Conservation (phyloP, 2,113 vertebrate species). For the Nyctibius bracteatus region DNA sequence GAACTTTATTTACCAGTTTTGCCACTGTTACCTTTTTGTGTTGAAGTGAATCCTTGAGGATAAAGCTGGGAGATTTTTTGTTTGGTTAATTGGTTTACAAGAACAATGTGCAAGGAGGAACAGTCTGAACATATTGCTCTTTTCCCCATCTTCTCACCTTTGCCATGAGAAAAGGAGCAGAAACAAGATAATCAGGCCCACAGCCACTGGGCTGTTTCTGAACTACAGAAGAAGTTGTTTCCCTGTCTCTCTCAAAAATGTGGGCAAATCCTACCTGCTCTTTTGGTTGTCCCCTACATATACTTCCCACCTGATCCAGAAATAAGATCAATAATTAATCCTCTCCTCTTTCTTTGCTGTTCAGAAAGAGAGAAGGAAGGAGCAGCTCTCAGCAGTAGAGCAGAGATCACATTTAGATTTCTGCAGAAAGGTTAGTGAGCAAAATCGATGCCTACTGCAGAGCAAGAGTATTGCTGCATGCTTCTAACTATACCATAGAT, state of each 20-base stretch:
- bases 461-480: neutral
- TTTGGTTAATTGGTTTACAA: neutral
- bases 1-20: neutral
- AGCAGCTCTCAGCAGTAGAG: neutral
- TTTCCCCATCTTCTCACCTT: neutral
- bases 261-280: neutral
- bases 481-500: neutral
- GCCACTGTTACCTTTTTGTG: neutral
- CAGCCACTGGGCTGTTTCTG: neutral
- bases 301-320: neutral
- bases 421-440: neutral
- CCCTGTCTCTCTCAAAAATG: neutral
- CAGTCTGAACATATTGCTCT: neutral
- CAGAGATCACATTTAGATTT: neutral
- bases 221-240: neutral
- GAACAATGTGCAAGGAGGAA: neutral
- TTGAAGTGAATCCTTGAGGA: neutral
- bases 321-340: neutral
- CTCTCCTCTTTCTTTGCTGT: neutral
- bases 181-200: neutral
- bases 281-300: neutral
- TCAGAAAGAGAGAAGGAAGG: neutral
- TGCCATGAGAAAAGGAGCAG: neutral
- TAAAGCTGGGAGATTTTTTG: neutral
- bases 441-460: neutral